phyloP scores from a whole-genome alignment of 1,140 invertebrate genomes.

The Ceratina australensis region DNA sequence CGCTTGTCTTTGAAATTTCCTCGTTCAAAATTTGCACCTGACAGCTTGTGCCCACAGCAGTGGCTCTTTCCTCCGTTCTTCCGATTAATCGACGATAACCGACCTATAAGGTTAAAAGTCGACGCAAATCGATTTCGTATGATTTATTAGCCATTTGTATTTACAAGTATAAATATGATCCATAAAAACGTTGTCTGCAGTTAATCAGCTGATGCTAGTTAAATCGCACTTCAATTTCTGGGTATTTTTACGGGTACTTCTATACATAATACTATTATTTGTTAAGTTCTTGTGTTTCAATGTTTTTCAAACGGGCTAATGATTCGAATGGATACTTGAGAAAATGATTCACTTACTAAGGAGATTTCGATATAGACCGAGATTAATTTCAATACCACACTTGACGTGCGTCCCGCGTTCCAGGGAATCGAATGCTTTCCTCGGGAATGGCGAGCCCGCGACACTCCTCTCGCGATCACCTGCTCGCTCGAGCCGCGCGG shows the following conservation, averaged over 20 bases:
- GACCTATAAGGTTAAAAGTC: slow-evolving; percentile 62
- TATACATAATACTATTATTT: too few relatives aligned
- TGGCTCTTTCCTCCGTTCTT: slow-evolving; percentile 55
- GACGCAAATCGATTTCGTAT: slow-evolving; percentile 67
- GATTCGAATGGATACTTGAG: too few relatives aligned
- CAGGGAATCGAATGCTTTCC: too few relatives aligned
- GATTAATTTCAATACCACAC: background rate
- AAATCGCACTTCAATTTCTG: too few relatives aligned
- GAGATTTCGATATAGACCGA: background rate
- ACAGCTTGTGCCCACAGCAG: slow-evolving; percentile 57
- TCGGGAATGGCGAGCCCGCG: background rate
- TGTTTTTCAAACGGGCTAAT: too few relatives aligned
- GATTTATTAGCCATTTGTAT: background rate
- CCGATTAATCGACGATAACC: slow-evolving; percentile 68
- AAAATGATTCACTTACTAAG: too few relatives aligned
- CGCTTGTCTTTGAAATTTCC: slow-evolving; percentile 28
- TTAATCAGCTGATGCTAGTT: too few relatives aligned
- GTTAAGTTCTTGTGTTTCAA: too few relatives aligned
- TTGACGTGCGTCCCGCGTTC: background rate
- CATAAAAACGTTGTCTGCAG: too few relatives aligned
- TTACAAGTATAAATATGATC: too few relatives aligned
- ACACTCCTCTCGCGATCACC: slow-evolving; percentile 14
- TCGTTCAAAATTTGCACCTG: slow-evolving; percentile 69
- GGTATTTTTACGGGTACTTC: too few relatives aligned
- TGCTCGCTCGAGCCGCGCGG: background rate